phyloP scores from a whole-genome alignment of 2,113 vertebrate species.

The Eolophus roseicapilla region DNA sequence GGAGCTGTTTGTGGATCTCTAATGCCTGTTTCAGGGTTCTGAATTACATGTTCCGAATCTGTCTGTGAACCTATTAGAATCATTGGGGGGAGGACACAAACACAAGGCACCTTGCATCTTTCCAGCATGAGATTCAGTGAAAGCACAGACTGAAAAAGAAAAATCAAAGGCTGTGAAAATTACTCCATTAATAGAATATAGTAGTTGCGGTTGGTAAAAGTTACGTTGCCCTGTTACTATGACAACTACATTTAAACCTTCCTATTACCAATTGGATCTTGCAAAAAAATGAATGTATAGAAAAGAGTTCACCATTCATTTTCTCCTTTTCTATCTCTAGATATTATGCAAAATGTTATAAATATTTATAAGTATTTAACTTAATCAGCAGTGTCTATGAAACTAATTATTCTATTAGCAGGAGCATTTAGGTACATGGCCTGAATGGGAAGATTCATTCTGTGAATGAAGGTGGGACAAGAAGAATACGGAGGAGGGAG shows the following conservation, averaged over 20 bases:
- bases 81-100: background rate
- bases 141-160: background rate
- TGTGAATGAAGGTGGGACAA: background rate
- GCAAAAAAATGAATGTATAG: background rate
- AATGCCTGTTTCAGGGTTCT: background rate
- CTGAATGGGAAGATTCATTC: background rate
- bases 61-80: background rate
- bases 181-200: background rate
- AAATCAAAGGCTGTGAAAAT: constrained; percentile 43
- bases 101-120: background rate
- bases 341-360: constrained; percentile 29
- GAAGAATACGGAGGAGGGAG: background rate
- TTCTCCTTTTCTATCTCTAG: background rate
- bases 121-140: background rate
- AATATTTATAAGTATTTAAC: constrained; percentile 61
- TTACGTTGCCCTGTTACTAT: constrained; percentile 52
- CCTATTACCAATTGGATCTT: background rate
- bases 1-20: background rate
- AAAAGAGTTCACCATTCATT: constrained; percentile 10
- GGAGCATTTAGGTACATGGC: background rate
- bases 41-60: background rate
- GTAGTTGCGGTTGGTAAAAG: background rate
- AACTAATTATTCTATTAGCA: constrained; percentile 34
- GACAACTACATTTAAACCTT: constrained; percentile 52
- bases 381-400: constrained; percentile 30